Evolutionary conservation across 2,888 invertebrate species (phyloP), one percentile per base, ranked within the genome.

Genomic region (Melolontha melolontha): DNA sequence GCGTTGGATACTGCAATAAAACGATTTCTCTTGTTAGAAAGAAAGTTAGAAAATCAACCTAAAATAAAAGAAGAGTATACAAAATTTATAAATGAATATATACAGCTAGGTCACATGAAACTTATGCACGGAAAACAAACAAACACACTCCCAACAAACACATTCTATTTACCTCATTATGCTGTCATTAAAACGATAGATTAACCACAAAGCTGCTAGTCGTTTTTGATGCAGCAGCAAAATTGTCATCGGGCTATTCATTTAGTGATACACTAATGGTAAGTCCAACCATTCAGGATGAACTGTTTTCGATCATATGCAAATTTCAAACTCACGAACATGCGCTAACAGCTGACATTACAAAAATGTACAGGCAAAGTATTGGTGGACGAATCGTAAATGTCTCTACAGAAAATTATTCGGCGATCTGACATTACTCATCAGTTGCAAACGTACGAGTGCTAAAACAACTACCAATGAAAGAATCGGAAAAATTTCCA

Each of bases 281-380:
- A 12, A 41, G 59, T 14, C 59, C 59, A 11, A 34, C 34, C n/a
- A n/a, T 51, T 10, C 51, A 59, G 41, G 42, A 41, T 41, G 42
- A 57, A 7, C n/a, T 59, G 2, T 59, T 59, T 59, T 22, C 40
- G 10, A 59, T 59, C 1, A 7, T 59, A 12, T 22, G n/a, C 4
- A 42, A 41, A 42, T 59, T 59, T 22, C 40, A 41, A 1, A 42
- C 41, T 2, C 11, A 41, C 8, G 41, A 42, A 42, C 5, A 16
- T 12, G 59, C 44, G 4, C 40, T 59, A n/a, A 59, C 34, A 1
- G 54, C 54, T 14, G 54, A 54, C 54, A 34, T 54, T 1, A 12
- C 54, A 11, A 54, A 54, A 54, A 54, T 54, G 54, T 79, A 76
- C 52, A 70, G 74, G 0, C 77, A 78, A 66, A 71, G n/a, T 80